These are phyloP conservation scores for Aelia acuminata DNA, from an alignment of 2,888 invertebrate genomes.

Conservation along the genomic window DNA sequence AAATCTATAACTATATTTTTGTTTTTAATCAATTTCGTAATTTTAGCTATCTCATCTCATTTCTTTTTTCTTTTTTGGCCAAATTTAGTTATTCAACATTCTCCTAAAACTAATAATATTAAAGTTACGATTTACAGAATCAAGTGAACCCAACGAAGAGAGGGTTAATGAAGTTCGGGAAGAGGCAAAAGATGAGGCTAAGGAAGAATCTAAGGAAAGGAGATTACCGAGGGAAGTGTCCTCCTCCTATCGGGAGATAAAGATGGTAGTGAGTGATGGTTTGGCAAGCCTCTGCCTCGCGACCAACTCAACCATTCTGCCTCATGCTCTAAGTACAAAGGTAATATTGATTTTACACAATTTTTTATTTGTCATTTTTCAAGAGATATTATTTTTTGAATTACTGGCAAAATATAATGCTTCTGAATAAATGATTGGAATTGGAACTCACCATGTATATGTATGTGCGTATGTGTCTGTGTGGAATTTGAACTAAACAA, in stretches of 20 bases:
- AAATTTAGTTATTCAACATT: neutral
- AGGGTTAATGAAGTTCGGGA: neutral
- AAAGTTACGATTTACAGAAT: neutral
- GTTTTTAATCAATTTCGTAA: too few relatives aligned
- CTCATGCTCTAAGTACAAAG: conserved; percentile 76
- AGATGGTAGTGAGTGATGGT: conserved; percentile 41
- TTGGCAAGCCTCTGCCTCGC: conserved; percentile 73
- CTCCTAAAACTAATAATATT: neutral
- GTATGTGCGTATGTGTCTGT: too few relatives aligned
- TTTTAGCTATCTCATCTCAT: too few relatives aligned
- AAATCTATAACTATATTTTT: too few relatives aligned
- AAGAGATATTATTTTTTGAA: too few relatives aligned
- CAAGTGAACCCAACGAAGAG: neutral
- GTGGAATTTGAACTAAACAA: too few relatives aligned
- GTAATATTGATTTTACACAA: conserved; percentile 69
- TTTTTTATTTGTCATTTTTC: neutral
- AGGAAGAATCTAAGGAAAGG: neutral
- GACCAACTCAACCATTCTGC: conserved; percentile 74
- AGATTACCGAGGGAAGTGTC: conserved; percentile 47
- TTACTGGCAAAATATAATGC: too few relatives aligned
- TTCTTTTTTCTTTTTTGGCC: neutral
- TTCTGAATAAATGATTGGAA: too few relatives aligned
- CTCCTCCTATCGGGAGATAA: conserved; percentile 40
- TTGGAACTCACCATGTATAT: too few relatives aligned
- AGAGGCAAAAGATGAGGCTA: conserved; percentile 2